Evolutionary conservation across 2,888 invertebrate genomes (phyloP).

Genomic region (Escarpia spicata): DNA sequence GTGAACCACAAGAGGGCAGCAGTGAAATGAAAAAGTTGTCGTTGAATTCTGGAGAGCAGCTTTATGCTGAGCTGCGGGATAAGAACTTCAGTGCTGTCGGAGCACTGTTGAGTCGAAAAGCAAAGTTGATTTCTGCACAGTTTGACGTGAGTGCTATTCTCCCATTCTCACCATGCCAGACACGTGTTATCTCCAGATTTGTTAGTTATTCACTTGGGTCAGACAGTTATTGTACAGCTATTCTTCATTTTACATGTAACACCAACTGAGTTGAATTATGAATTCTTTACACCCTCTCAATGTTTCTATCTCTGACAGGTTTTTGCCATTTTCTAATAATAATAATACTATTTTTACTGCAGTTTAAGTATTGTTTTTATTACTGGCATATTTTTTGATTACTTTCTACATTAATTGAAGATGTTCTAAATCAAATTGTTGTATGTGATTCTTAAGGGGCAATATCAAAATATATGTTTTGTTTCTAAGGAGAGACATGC

Average conservation of each 20-base stretch:
- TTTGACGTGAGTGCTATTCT: slow-evolving; percentile 67
- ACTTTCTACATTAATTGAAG: no score
- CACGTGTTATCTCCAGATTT: neutral
- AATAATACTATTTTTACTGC: no score
- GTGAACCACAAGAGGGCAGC: slow-evolving; percentile 67
- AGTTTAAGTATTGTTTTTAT: no score
- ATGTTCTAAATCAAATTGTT: no score
- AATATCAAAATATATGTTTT: neutral
- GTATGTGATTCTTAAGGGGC: no score
- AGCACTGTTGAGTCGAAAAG: slow-evolving; percentile 83
- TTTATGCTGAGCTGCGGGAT: slow-evolving; percentile 89
- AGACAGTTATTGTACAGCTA: neutral
- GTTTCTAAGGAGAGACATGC: slow-evolving; percentile 75
- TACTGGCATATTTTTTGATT: no score
- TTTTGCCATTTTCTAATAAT: no score
- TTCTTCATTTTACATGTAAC: no score
- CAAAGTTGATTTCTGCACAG: slow-evolving; percentile 85
- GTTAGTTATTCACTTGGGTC: neutral
- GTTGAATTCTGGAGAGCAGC: slow-evolving; percentile 87
- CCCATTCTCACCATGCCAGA: neutral
- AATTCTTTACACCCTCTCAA: no score
- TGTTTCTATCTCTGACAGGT: no score
- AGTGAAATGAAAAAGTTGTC: slow-evolving; percentile 72
- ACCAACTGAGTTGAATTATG: no score
- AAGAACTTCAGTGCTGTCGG: slow-evolving; percentile 93